Evolutionary conservation across 2,113 vertebrate species (phyloP).

Genomic region (Pseudorhombus dupliciocellatus): DNA sequence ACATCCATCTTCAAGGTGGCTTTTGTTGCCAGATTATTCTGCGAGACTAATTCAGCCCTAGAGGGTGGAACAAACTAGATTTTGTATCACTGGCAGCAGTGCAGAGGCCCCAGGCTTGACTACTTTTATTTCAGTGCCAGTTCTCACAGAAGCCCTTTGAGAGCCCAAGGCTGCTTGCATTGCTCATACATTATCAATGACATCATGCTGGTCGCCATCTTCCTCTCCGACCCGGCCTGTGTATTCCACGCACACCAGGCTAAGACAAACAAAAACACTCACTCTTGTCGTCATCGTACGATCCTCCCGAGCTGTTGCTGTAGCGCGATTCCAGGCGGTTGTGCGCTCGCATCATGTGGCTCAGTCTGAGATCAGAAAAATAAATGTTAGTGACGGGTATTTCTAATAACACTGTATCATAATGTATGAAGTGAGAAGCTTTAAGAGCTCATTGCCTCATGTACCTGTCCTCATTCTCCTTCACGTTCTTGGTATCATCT

Average conservation of each 20-base stretch:
- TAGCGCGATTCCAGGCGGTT: conserved; percentile 94
- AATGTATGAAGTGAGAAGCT: conserved; percentile 9
- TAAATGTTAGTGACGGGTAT: not conserved
- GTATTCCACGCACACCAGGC: conserved; percentile 36
- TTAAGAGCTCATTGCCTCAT: conserved; percentile 11
- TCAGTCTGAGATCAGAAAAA: conserved; percentile 51
- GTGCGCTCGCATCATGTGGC: conserved; percentile 86
- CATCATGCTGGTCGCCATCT: conserved; percentile 23
- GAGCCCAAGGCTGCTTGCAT: conserved; percentile 35
- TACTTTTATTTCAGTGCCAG: conserved; percentile 58
- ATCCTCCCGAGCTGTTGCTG: conserved; percentile 97
- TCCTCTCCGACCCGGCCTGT: conserved; percentile 16
- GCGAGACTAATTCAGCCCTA: not conserved
- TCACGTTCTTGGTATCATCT: conserved; percentile 86
- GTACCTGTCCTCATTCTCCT: conserved; percentile 93
- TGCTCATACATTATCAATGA: conserved; percentile 65
- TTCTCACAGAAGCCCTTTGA: conserved; percentile 56
- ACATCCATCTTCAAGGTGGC: not conserved
- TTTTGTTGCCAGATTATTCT: conserved; percentile 2
- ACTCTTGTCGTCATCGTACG: conserved; percentile 97
- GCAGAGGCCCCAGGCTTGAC: conserved; percentile 11
- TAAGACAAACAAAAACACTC: conserved; percentile 70
- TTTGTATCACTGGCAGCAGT: conserved; percentile 43
- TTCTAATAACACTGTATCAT: not conserved
- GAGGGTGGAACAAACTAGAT: conserved; percentile 31